Conservation (phyloP, 1,140 invertebrate genomes). For the Microvelia longipes region DNA sequence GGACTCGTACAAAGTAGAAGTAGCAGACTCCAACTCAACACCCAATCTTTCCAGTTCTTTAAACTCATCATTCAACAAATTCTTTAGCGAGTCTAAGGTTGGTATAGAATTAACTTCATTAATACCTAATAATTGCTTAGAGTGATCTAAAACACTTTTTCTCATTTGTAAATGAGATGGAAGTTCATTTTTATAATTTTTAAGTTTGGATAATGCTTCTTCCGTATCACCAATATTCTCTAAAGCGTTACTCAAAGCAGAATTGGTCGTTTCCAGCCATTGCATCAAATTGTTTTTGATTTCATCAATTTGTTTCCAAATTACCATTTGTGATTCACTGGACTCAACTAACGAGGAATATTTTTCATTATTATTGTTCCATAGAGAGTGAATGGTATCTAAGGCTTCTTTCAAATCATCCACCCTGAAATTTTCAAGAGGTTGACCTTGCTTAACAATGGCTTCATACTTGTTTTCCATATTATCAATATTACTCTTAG, state of each 20-base stretch:
- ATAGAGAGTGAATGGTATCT: constrained; percentile 44
- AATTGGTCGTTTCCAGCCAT: constrained; percentile 70
- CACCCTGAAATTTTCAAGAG: constrained; percentile 49
- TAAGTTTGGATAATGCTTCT: constrained; percentile 54
- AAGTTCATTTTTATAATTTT: constrained; percentile 62
- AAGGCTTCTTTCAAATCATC: constrained; percentile 46
- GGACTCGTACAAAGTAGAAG: constrained; percentile 50
- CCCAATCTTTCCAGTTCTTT: constrained; percentile 53
- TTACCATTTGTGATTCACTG: constrained; percentile 69
- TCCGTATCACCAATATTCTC: constrained; percentile 64
- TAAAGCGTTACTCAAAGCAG: constrained; percentile 52
- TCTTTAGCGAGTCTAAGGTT: constrained; percentile 48
- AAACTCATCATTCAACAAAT: constrained; percentile 62
- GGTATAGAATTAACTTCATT: constrained; percentile 55
- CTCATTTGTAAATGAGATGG: constrained; percentile 57
- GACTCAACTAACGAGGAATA: constrained; percentile 53
- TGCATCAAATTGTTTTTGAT: constrained; percentile 62
- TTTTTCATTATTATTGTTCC: constrained; percentile 54
- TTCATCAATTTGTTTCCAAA: constrained; percentile 83
- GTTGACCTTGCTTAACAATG: constrained; percentile 50
- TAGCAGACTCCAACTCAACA: constrained; percentile 53
- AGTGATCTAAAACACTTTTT: constrained; percentile 60
- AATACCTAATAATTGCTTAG: constrained; percentile 59
- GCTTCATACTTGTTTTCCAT: constrained; percentile 55
- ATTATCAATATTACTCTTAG: constrained; percentile 54